Evolutionary conservation across 2,797 vertebrate species (phyloP), one percentile per base, ranked within the genome.

Genomic region (Sebastes nivosus): DNA sequence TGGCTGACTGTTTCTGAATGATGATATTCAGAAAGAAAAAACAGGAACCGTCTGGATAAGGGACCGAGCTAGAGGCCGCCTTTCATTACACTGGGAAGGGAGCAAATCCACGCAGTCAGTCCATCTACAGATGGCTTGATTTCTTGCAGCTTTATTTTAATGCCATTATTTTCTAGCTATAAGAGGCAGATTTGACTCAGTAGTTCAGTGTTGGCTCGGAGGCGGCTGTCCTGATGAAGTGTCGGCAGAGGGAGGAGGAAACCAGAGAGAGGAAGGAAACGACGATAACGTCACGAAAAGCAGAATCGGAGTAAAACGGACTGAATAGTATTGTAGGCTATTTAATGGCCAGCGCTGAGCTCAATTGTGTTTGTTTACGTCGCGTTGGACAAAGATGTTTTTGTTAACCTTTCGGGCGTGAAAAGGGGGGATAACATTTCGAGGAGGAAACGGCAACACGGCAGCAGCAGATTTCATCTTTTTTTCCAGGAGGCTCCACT

Each of bases 221-320:
- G 84, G 90, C 74, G 84, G 86, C 72, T 75, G 89, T 89, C 87
- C 86, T 82, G 89, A 83, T 83, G 90, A 92, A 91, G 91, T 81
- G 87, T 89, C 87, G 80, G 87, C 70, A 70, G 73, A 79, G 77
- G 83, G 84, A 89, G 88, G 92, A 91, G 88, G 84, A 85, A 85
- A 81, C 81, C 73, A 77, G 25, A 72, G 74, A 80, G 93, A 94
- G 93, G 92, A 88, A 93, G 88, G 92, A 92, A 93, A 64, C 90
- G 88, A 89, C 87, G 86, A 94, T 89, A 80, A 92, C 90, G 89
- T 92, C 93, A 94, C 93, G 90, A 94, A 87, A 80, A 89, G 80
- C 84, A 82, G 85, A 93, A 84, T 82, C 88, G 80, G 91, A 88
- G 91, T 87, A 80, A 93, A 90, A 84, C 88, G 85, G 84, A 75